phyloP scores from a whole-genome alignment of 2,113 vertebrate genomes.

The Ancistrus triradiatus region DNA sequence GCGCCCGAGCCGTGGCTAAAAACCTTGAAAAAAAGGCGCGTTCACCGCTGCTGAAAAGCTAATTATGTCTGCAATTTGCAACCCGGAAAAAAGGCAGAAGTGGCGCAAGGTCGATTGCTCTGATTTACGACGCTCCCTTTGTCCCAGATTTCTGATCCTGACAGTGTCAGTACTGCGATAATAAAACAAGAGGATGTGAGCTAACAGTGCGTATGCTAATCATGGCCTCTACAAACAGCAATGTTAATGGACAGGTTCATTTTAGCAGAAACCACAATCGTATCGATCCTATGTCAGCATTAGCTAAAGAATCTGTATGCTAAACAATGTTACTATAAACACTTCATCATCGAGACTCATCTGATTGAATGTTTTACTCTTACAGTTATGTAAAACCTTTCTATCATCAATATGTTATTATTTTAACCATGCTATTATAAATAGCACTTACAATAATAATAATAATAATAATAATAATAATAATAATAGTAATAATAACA shows the following conservation, averaged over 20 bases:
- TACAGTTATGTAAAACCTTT: too few species aligned
- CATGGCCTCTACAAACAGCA: constrained; percentile 31
- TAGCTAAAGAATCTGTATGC: too few species aligned
- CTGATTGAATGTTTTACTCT: too few species aligned
- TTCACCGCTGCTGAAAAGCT: not conserved
- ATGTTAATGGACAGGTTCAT: constrained; percentile 29
- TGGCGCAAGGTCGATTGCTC: constrained; percentile 11
- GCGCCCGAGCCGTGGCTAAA: not conserved
- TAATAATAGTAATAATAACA: too few species aligned
- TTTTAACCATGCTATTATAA: too few species aligned
- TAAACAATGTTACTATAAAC: too few species aligned
- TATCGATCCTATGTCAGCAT: too few species aligned
- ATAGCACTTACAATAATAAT: too few species aligned
- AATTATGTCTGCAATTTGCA: constrained; percentile 2
- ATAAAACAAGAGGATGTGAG: constrained; percentile 24
- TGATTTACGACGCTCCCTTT: constrained; percentile 7
- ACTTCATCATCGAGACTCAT: too few species aligned
- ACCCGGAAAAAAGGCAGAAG: constrained; percentile 3
- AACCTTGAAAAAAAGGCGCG: not conserved
- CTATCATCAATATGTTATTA: too few species aligned
- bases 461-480: too few species aligned
- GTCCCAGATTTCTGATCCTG: constrained; percentile 24
- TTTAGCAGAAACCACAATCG: too few species aligned
- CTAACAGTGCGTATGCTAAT: constrained; percentile 36
- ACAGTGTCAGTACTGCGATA: constrained; percentile 1